Evolutionary conservation across 2,888 invertebrate genomes (phyloP).

Genomic region (Scaptomyza parva): DNA sequence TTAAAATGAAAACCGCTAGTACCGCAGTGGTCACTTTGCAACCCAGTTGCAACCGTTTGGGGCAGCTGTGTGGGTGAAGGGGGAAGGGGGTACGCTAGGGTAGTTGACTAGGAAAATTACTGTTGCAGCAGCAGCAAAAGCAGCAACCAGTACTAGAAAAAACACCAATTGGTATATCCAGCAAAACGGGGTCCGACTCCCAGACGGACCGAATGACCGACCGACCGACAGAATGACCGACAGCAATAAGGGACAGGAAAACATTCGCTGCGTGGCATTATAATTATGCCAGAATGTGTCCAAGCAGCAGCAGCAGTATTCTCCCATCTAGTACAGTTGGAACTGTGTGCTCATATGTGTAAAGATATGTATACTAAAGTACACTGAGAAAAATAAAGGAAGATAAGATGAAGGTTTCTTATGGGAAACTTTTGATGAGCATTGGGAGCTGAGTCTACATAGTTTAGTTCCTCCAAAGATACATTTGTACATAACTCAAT

Average conservation of each 20-base stretch:
- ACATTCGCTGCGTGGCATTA: conserved; percentile 68
- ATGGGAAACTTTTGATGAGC: too few relatives aligned
- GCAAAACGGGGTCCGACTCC: too few relatives aligned
- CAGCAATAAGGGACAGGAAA: conserved; percentile 24
- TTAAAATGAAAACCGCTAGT: conserved; percentile 54
- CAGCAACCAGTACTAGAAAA: conserved; percentile 6
- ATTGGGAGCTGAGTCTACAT: too few relatives aligned
- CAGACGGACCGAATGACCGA: too few relatives aligned
- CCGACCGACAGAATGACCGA: neutral
- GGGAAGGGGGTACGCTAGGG: neutral
- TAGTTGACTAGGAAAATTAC: conserved; percentile 33
- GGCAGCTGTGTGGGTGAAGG: neutral
- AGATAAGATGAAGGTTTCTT: neutral
- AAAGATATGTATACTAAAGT: neutral
- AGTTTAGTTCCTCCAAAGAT: too few relatives aligned
- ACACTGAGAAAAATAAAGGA: neutral
- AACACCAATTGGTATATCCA: conserved; percentile 13
- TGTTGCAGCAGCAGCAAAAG: conserved; percentile 19
- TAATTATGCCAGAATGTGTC: conserved; percentile 75
- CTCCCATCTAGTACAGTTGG: conserved; percentile 1
- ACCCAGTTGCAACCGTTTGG: conserved; percentile 5
- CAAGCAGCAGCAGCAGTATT: conserved; percentile 22
- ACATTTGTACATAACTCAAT: too few relatives aligned
- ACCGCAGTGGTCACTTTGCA: conserved; percentile 59
- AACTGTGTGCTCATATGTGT: conserved; percentile 12